phyloP scores from a whole-genome alignment of 1,140 invertebrate species.

The Heliothis virescens region DNA sequence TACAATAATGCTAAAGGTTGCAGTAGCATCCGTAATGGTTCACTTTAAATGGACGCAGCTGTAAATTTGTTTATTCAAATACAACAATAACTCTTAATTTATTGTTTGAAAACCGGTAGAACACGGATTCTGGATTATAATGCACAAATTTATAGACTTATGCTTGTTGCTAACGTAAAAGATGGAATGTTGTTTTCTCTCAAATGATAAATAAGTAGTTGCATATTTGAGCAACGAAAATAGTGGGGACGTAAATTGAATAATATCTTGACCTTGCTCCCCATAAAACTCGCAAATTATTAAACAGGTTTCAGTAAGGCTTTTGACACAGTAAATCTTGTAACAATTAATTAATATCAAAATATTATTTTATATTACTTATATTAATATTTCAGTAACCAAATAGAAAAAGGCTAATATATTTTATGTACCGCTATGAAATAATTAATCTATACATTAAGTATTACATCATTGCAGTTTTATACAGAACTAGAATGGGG shows the following conservation, averaged over 20 bases:
- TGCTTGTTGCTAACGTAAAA: too few species aligned
- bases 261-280: too few species aligned
- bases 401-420: too few species aligned
- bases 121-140: background rate
- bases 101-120: background rate
- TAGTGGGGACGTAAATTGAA: too few species aligned
- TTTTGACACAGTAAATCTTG: too few species aligned
- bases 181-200: background rate
- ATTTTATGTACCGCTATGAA: too few species aligned
- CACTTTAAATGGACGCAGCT: background rate
- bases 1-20: constrained; percentile 5
- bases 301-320: too few species aligned
- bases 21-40: background rate
- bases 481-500: background rate
- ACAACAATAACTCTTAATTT: background rate
- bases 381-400: too few species aligned
- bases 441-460: background rate
- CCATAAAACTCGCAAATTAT: too few species aligned
- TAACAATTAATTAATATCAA: too few species aligned
- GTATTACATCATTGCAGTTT: background rate
- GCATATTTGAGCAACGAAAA: too few species aligned
- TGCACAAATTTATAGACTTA: background rate
- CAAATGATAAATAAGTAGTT: background rate
- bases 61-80: background rate
- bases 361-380: too few species aligned